Percentiles rank a stretch among this genome's conserved stretches.
Evolutionary conservation across 64 coral and sea anemone genomes (phyloP).

Genomic region (Pachyseris speciosa): DNA sequence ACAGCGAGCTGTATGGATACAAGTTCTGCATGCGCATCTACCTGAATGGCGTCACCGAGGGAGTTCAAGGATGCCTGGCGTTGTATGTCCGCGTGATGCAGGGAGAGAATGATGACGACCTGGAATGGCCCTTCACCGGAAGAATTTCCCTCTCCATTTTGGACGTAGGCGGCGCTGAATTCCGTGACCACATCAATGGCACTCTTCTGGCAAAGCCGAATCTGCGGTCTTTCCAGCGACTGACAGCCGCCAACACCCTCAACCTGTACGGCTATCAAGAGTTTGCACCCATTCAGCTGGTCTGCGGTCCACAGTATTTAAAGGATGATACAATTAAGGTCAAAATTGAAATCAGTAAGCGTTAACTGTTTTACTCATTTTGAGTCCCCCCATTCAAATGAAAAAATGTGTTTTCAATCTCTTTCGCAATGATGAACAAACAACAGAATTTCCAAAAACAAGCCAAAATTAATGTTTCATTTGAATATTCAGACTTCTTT

Average conservation of each 20-base stretch:
- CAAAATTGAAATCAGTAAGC: neutral
- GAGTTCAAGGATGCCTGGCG: conserved; percentile 50
- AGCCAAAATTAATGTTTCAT: too few species aligned
- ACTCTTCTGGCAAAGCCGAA: conserved; percentile 81
- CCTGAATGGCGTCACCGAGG: conserved; percentile 68
- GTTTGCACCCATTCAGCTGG: conserved; percentile 47
- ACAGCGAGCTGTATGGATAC: conserved; percentile 66
- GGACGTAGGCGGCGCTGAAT: conserved; percentile 77
- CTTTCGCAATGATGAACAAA: too few species aligned
- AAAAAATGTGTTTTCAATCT: too few species aligned
- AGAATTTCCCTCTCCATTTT: conserved; percentile 83
- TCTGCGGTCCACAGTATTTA: conserved; percentile 49
- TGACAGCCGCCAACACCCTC: conserved; percentile 63
- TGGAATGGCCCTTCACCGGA: conserved; percentile 79
- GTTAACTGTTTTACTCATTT: neutral
- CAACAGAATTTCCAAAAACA: too few species aligned
- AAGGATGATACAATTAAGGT: conserved; percentile 45
- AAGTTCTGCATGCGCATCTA: conserved; percentile 79
- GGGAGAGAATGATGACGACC: conserved; percentile 63
- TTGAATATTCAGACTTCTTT: too few species aligned
- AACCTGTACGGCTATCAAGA: conserved; percentile 78
- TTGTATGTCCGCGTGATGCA: conserved; percentile 84
- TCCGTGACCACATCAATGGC: conserved; percentile 78
- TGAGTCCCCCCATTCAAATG: too few species aligned
- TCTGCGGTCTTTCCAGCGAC: conserved; percentile 78